Evolutionary conservation across 1,140 invertebrate genomes (phyloP).

Genomic region (Drosophila nigromelanica): DNA sequence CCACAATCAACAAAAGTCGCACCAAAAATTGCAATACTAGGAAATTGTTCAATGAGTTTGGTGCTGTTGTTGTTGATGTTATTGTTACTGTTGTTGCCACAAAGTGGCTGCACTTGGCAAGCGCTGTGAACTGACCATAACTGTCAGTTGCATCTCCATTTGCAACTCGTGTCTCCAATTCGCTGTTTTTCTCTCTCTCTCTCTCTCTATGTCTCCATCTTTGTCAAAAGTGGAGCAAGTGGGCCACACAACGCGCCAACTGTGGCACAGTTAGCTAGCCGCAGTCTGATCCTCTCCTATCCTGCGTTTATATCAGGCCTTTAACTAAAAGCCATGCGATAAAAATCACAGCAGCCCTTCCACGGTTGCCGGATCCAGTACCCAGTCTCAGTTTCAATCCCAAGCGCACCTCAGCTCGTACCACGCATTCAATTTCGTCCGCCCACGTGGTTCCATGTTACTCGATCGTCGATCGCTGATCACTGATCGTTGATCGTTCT

Average conservation of each 20-base stretch:
- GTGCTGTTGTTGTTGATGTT: background rate
- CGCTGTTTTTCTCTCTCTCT: background rate
- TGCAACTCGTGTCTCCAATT: slow-evolving; percentile 12
- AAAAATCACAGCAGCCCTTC: slow-evolving; percentile 70
- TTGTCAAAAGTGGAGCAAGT: slow-evolving; percentile 51
- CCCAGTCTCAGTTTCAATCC: background rate
- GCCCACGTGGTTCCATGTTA: slow-evolving; percentile 59
- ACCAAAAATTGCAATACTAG: slow-evolving; percentile 63
- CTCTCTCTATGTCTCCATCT: background rate
- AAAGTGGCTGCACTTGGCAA: slow-evolving; percentile 33
- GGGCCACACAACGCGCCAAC: slow-evolving; percentile 57
- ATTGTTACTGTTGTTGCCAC: slow-evolving; percentile 14
- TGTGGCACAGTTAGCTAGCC: slow-evolving; percentile 41
- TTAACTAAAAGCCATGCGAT: slow-evolving; percentile 72
- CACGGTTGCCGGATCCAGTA: background rate
- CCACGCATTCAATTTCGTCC: slow-evolving; percentile 72
- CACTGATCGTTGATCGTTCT: slow-evolving; percentile 50
- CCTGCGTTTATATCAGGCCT: slow-evolving; percentile 40
- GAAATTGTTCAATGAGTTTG: slow-evolving; percentile 73
- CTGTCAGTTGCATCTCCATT: slow-evolving; percentile 39
- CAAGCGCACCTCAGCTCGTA: slow-evolving; percentile 2
- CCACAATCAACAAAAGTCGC: slow-evolving; percentile 58
- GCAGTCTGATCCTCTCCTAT: slow-evolving; percentile 7
- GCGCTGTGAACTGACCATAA: slow-evolving; percentile 30
- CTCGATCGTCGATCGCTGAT: slow-evolving; percentile 37